These are phyloP conservation scores for Cryptus viduatorius DNA, from an alignment of 2,888 invertebrate species.

Conservation along the genomic window DNA sequence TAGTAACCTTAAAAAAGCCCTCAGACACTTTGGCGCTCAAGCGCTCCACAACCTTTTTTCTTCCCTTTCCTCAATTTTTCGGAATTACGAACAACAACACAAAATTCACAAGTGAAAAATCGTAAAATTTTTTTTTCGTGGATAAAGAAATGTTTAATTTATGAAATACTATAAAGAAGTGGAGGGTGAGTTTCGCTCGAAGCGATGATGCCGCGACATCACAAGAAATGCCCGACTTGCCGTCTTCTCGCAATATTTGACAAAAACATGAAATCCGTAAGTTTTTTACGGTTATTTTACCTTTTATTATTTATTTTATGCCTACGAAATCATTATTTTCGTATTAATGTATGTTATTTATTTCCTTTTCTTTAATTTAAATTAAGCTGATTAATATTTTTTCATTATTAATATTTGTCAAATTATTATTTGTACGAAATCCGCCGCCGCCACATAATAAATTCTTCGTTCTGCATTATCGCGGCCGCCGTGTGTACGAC, in stretches of 20 bases:
- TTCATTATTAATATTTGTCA: neutral
- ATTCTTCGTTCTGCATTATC: neutral
- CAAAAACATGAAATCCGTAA: slow-evolving; percentile 75
- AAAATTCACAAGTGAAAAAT: slow-evolving; percentile 39
- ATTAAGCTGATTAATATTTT: slow-evolving; percentile 3
- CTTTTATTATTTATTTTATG: neutral
- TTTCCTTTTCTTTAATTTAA: neutral
- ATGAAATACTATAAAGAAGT: neutral
- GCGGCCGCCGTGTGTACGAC: neutral
- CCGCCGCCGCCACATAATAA: neutral
- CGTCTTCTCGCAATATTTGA: slow-evolving; percentile 67
- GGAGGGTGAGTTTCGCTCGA: neutral
- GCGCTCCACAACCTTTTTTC: neutral
- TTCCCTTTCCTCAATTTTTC: neutral
- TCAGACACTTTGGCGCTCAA: slow-evolving; percentile 43
- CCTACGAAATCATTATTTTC: no score
- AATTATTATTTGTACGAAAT: neutral
- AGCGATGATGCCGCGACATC: slow-evolving; percentile 68
- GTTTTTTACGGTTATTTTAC: slow-evolving; percentile 33
- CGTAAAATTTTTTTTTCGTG: neutral
- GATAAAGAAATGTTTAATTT: neutral
- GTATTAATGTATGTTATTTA: neutral
- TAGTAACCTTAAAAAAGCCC: slow-evolving; percentile 38
- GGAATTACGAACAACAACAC: slow-evolving; percentile 6
- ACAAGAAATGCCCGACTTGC: slow-evolving; percentile 69